phyloP scores from a whole-genome alignment of 1,140 invertebrate species.

The Cataglyphis hispanica region DNA sequence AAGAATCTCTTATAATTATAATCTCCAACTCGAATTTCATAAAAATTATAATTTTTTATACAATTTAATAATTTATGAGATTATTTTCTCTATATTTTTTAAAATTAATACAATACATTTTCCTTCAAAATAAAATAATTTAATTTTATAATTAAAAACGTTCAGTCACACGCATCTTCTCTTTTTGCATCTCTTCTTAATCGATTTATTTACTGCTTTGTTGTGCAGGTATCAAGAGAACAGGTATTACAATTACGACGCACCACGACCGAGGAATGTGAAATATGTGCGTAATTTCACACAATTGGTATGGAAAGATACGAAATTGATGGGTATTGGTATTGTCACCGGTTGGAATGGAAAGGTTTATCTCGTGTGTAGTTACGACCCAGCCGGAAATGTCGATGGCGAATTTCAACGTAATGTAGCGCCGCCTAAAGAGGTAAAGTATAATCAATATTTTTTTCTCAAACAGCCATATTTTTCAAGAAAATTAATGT shows the following conservation, averaged over 20 bases:
- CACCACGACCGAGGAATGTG: slow-evolving; percentile 43
- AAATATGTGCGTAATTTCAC: slow-evolving; percentile 87
- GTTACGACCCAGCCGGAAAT: slow-evolving; percentile 91
- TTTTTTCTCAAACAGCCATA: neutral
- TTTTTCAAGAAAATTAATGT: neutral
- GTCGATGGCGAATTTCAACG: slow-evolving; percentile 87
- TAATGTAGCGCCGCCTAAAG: slow-evolving; percentile 86
- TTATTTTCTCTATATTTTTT: neutral
- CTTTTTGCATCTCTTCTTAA: neutral
- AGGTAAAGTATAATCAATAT: slow-evolving; percentile 39
- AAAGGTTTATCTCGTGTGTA: slow-evolving; percentile 89
- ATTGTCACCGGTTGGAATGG: slow-evolving; percentile 85
- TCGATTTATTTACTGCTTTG: slow-evolving; percentile 17
- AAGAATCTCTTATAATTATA: neutral
- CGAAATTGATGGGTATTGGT: slow-evolving; percentile 89
- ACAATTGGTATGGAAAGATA: slow-evolving; percentile 89
- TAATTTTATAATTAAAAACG: neutral
- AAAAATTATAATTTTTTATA: neutral
- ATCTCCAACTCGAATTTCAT: neutral
- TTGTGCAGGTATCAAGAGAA: slow-evolving; percentile 75
- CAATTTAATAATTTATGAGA: neutral
- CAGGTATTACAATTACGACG: slow-evolving; percentile 73
- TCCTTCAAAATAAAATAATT: neutral
- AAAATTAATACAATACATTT: slow-evolving; percentile 16
- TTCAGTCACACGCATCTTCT: neutral